phyloP scores from a whole-genome alignment of 2,888 invertebrate genomes.

The Mesoligia furuncula region DNA sequence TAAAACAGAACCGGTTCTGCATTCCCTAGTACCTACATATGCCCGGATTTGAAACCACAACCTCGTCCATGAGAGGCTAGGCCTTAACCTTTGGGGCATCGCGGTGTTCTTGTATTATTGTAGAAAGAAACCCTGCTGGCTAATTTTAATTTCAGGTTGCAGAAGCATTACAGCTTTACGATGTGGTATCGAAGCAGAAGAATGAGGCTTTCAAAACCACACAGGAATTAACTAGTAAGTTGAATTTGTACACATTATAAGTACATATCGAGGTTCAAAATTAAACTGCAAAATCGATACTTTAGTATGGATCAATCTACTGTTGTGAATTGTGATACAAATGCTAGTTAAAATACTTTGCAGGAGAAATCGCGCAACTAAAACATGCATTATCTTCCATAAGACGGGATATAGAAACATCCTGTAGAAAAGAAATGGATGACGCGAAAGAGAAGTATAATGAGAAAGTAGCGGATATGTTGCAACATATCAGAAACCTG shows the following conservation, averaged over 20 bases:
- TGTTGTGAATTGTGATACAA: not conserved
- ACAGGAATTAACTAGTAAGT: conserved; percentile 77
- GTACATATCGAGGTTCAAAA: not conserved
- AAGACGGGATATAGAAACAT: conserved; percentile 89
- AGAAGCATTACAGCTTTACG: conserved; percentile 86
- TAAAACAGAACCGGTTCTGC: too few relatives aligned
- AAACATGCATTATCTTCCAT: conserved; percentile 88
- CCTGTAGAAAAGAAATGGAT: conserved; percentile 90
- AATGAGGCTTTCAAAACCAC: conserved; percentile 80
- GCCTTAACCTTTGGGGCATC: not conserved
- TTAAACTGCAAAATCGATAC: not conserved
- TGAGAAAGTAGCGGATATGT: conserved; percentile 90
- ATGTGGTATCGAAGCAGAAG: conserved; percentile 82
- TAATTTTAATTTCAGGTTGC: conserved; percentile 77
- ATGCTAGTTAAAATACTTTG: conserved; percentile 61
- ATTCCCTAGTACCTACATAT: too few relatives aligned
- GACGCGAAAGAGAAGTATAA: conserved; percentile 90
- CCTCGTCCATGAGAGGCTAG: not conserved
- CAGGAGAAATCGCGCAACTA: conserved; percentile 89
- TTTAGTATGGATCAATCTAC: not conserved
- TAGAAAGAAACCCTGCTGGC: not conserved
- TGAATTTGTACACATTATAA: not conserved
- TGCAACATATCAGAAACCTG: conserved; percentile 89
- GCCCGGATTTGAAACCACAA: not conserved
- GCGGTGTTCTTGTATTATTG: not conserved